phyloP scores from a whole-genome alignment of 2,888 invertebrate genomes.

The Tyria jacobaeae region DNA sequence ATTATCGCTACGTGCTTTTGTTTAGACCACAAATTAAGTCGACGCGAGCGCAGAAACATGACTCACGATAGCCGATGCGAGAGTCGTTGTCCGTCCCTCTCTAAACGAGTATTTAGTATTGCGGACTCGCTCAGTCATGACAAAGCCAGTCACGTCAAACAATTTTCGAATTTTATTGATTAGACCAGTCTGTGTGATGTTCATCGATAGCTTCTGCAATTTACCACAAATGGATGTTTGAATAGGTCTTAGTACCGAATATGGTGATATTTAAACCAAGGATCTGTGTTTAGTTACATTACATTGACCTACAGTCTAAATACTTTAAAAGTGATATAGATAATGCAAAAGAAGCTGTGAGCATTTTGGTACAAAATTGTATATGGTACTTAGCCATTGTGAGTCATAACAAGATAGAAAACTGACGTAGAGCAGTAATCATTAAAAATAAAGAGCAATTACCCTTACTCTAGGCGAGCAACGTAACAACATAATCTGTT shows the following conservation, averaged over 20 bases:
- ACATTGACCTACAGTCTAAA: not conserved
- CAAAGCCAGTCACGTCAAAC: conserved; percentile 48
- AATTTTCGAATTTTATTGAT: conserved; percentile 54
- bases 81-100: conserved; percentile 58
- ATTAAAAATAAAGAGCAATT: conserved; percentile 10
- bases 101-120: conserved; percentile 63
- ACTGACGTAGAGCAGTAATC: not conserved
- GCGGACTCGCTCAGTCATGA: conserved; percentile 49
- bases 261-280: conserved; percentile 23
- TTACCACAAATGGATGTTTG: conserved; percentile 24
- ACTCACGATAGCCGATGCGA: conserved; percentile 74
- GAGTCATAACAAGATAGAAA: not conserved
- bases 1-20: conserved; percentile 35
- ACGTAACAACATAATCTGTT: conserved; percentile 20
- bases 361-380: not conserved
- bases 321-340: not conserved
- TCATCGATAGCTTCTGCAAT: conserved; percentile 40
- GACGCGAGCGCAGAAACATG: conserved; percentile 71
- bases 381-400: not conserved
- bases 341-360: not conserved
- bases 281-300: conserved; percentile 11
- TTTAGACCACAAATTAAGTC: conserved; percentile 46
- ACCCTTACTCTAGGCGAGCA: not conserved
- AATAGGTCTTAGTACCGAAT: conserved; percentile 24
- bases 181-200: conserved; percentile 34